A percentile compares a stretch with the other conserved stretches of the same genome.
Evolutionary conservation across 1,140 invertebrate species (phyloP).

Genomic region (Cydia strobilella): DNA sequence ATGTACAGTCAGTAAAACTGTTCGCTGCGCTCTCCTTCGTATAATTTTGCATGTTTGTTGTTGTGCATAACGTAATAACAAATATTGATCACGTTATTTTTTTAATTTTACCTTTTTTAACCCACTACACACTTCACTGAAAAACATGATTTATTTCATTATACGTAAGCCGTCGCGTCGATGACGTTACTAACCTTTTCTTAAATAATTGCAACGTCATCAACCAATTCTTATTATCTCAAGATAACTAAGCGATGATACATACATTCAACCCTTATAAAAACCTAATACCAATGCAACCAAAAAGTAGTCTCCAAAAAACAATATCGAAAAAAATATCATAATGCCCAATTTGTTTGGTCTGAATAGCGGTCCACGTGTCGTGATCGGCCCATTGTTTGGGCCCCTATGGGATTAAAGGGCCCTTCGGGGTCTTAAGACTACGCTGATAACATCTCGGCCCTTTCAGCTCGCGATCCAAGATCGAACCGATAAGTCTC

Average conservation of each 20-base stretch:
- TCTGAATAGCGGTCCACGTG: conserved; percentile 61
- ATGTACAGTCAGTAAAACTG: too few relatives aligned
- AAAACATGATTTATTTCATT: too few relatives aligned
- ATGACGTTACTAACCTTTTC: neutral
- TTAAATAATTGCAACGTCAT: neutral
- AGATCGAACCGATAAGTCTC: conserved; percentile 59
- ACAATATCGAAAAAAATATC: conserved; percentile 41
- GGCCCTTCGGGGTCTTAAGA: conserved; percentile 31
- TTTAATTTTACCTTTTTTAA: too few relatives aligned
- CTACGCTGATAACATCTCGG: conserved; percentile 61
- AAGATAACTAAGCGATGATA: conserved; percentile 2
- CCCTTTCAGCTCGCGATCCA: conserved; percentile 47
- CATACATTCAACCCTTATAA: conserved; percentile 17
- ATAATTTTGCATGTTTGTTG: too few relatives aligned
- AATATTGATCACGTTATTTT: too few relatives aligned
- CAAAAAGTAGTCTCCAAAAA: conserved; percentile 37
- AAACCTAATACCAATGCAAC: conserved; percentile 9
- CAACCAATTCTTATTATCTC: neutral
- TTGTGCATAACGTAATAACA: too few relatives aligned
- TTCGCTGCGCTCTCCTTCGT: too few relatives aligned
- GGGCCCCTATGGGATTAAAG: conserved; percentile 56
- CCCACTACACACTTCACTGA: too few relatives aligned
- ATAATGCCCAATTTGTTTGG: conserved; percentile 62
- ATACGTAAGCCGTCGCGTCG: too few relatives aligned
- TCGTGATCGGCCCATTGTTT: conserved; percentile 56